Evolutionary conservation across 2,113 vertebrate species (phyloP), one percentile per base, ranked within the genome.

Genomic region (Drymodes brunneopygia): DNA sequence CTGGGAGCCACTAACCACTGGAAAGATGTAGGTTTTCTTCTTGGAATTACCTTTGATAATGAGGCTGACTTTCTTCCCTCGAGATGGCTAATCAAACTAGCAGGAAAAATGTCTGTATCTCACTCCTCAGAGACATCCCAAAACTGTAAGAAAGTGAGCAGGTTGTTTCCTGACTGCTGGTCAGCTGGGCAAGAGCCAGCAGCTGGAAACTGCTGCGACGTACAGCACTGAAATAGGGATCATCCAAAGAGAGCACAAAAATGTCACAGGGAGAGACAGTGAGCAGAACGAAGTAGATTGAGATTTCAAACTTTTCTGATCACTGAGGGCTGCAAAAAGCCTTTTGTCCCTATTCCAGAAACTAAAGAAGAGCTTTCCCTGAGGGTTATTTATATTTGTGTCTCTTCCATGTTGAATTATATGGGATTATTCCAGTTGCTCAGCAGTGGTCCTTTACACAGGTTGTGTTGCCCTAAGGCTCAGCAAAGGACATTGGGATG

Each of bases 11-110:
- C 73, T 85, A 48, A 95, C 78, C 38, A n/a, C 81, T 80, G 47
- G 18, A 69, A 91, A 77, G 74, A 86, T 77, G 73, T 88, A 77
- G 73, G 12, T 90, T 95, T 95, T 90, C 42, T 92, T 94, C 54
- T 69, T 93, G 71, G 90, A 85, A 95, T 88, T 92, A 77, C 62
- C 71, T 95, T 84, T 90, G 74, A n/a, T 88, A 87, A 94, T 88
- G 87, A 96, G 81, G 23, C 58, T 77, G 50, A 19, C 36, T 94
- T 89, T 87, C 50, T 88, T 94, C 87, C 87, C 91, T 77, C 1
- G 50, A 87, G 91, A 72, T 53, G 21, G 31, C 71, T 70, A 81
- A 91, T 92, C 84, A 97, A 92, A 87, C 35, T 47, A 87, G 70
- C 29, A 80, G 81, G 84, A 85, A 92, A 94, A 92, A 92, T 80